phyloP scores from a whole-genome alignment of 2,888 invertebrate genomes.

The Phyto melanocephala region DNA sequence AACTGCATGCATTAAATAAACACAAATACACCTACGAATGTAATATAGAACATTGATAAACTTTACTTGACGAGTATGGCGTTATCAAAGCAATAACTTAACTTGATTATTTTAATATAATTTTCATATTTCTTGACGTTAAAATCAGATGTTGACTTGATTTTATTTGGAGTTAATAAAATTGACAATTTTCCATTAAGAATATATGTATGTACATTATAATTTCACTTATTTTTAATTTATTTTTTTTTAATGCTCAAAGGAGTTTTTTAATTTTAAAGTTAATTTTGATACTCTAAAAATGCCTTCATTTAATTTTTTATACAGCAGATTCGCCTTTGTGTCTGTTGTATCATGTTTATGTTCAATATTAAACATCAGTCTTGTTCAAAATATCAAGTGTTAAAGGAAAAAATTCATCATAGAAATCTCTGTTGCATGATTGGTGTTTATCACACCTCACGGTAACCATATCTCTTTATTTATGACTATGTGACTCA shows the following conservation, averaged over 20 bases:
- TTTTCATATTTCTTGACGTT: neutral
- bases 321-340: neutral
- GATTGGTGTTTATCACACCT: conserved; percentile 53
- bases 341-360: neutral
- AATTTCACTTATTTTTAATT: conserved; percentile 29
- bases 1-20: neutral
- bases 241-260: neutral
- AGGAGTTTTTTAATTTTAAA: neutral
- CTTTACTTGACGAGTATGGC: neutral
- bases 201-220: neutral
- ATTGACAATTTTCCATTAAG: conserved; percentile 31
- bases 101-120: conserved; percentile 32
- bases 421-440: conserved; percentile 9
- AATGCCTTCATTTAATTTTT: neutral
- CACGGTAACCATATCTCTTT: too few relatives aligned
- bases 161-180: neutral
- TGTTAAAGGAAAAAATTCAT: neutral
- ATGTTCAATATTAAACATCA: neutral
- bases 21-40: neutral
- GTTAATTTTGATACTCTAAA: neutral
- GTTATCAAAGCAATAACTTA: neutral
- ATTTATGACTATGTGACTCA: too few relatives aligned
- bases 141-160: conserved; percentile 27
- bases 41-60: neutral
- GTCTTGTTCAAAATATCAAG: neutral